Percentiles rank a stretch among this genome's conserved stretches.
Conservation (phyloP, 2,113 vertebrate genomes). For the Ciconia stormi region DNA sequence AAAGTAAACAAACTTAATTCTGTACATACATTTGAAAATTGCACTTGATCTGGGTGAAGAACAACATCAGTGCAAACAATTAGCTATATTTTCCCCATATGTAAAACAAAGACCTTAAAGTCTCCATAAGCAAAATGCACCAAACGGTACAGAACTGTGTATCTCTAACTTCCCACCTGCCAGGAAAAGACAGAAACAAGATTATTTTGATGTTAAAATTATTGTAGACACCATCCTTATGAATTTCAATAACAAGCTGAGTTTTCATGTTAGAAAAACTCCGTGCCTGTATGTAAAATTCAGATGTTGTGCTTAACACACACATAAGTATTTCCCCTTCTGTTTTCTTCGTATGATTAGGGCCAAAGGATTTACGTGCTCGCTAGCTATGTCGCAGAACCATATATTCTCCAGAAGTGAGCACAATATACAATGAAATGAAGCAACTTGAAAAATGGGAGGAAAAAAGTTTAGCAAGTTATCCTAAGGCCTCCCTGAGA, state of each 20-base stretch:
- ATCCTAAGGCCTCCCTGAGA: not conserved
- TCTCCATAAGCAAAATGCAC: not conserved
- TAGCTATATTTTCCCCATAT: accelerated
- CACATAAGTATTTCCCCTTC: not conserved
- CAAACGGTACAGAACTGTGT: not conserved
- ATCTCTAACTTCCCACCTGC: not conserved
- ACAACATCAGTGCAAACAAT: not conserved
- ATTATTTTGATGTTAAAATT: not conserved
- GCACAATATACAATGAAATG: not conserved
- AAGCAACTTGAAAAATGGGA: not conserved
- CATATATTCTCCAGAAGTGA: not conserved
- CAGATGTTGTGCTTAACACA: not conserved
- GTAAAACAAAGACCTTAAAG: not conserved
- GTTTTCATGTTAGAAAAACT: not conserved
- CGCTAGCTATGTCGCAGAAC: not conserved
- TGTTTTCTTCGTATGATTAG: not conserved
- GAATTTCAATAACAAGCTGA: not conserved
- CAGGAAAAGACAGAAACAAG: not conserved
- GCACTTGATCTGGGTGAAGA: not conserved
- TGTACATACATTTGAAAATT: not conserved
- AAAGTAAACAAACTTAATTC: not conserved
- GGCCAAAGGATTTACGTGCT: not conserved
- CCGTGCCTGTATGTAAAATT: not conserved
- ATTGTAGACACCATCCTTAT: not conserved
- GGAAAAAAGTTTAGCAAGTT: not conserved